Conservation (phyloP, 1,140 invertebrate genomes). For the Homalodisca vitripennis region DNA sequence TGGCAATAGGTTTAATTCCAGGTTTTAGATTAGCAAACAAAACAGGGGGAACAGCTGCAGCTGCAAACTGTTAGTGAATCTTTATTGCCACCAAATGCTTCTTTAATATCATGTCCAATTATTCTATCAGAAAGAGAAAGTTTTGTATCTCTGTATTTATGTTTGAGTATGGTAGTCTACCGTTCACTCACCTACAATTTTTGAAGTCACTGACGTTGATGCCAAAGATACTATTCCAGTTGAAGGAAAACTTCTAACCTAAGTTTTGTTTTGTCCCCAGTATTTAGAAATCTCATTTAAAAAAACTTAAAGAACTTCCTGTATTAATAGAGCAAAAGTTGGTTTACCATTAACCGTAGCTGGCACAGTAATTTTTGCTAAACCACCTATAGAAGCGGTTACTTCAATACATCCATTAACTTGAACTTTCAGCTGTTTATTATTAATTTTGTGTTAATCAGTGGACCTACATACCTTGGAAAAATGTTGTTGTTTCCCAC, state of each 20-base stretch:
- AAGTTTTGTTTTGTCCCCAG: background rate
- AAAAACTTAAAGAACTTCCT: background rate
- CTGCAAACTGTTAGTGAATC: background rate
- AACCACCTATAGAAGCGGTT: background rate
- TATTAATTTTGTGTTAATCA: background rate
- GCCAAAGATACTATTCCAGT: conserved; percentile 56
- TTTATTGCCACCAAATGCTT: background rate
- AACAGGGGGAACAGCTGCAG: background rate
- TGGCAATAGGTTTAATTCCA: background rate
- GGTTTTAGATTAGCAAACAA: background rate
- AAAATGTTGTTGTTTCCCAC: background rate
- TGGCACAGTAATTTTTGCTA: background rate
- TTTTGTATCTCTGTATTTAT: background rate
- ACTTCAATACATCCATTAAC: background rate
- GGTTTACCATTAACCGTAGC: conserved; percentile 57
- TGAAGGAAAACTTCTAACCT: conserved; percentile 47
- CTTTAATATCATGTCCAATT: background rate
- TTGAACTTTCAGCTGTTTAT: background rate
- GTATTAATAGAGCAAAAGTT: background rate
- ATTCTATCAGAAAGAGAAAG: background rate
- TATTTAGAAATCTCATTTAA: no score
- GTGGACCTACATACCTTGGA: background rate
- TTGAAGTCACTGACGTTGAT: background rate
- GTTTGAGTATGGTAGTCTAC: background rate
- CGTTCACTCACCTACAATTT: background rate